Base-by-base conservation (phyloP, 2,113 vertebrate species). In the Zosterops borbonicus region DNA sequence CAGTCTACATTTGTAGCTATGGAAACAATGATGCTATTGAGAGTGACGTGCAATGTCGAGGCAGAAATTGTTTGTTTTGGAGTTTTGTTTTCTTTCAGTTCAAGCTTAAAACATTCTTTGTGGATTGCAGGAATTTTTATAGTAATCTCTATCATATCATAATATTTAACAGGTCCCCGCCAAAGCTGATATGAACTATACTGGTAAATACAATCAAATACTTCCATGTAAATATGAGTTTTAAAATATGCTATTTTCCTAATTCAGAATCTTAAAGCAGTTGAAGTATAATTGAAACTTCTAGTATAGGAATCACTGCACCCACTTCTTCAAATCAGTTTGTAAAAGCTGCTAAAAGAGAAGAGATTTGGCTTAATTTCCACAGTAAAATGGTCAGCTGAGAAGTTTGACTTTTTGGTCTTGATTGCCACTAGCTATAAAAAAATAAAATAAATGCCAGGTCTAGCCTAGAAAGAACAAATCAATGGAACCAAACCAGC, bases 1-100 rank as follows among this genome's bases (percentile, higher is more conserved):
- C 92, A 79, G 69, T 89, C 92, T 96, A 76, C 90, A 73, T 96
- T 95, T 94, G 96, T 97, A 95, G 75, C 96, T 95, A 96, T 97
- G 94, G 96, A 96, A 96, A 96, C 94, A 81, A 83, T 94, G 92
- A 96, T 94, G 95, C 94, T 92, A 75, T 94, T 89, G 88, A 94
- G 86, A 91, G 73, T 95, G 93, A 93, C 28, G 67, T 93, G 46
- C 62, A 35, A n/a, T 77, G 58, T 4, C 0, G 25, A 94, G 76
- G 47, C 69, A 95, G 85, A 90, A 92, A 52, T 47, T 93, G 64
- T 94, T 96, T 96, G 80, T 42, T 94, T 95, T 74, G 55, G 68
- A 92, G 86, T 96, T 93, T 95, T 81, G 67, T 87, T 94, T 87
- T 89, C 41, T 50, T 76, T 82, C 65, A 41, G 17, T 73, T 86